Conservation (phyloP, 53 echinoderm and acorn worm genomes). For the Arbacia lixula region DNA sequence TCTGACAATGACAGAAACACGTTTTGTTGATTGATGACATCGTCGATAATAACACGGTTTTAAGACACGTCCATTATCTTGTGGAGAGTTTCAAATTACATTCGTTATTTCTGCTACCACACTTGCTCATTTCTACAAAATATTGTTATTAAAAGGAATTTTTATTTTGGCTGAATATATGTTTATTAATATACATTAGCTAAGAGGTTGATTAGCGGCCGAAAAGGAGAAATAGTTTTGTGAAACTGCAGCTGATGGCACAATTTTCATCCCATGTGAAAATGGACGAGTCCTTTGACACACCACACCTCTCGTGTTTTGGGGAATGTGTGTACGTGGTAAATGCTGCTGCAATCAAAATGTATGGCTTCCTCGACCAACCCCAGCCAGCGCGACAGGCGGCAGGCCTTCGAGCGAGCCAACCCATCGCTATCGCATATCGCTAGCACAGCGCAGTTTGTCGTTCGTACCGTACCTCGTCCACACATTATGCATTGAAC, state of each 20-base stretch:
- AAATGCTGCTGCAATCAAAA: background rate
- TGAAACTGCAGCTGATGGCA: no score
- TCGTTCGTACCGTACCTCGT: background rate
- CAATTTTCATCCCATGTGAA: background rate
- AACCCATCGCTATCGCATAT: background rate
- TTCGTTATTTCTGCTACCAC: no score
- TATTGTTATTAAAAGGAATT: background rate
- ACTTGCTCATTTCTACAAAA: no score
- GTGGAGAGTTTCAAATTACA: background rate
- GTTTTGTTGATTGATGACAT: slow-evolving; percentile 57
- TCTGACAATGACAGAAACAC: slow-evolving; percentile 55
- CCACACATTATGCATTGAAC: slow-evolving; percentile 37
- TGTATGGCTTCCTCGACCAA: slow-evolving; percentile 27
- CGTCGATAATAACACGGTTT: slow-evolving; percentile 37
- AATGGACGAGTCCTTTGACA: slow-evolving; percentile 31
- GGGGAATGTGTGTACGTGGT: slow-evolving; percentile 38
- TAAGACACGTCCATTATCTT: slow-evolving; percentile 3
- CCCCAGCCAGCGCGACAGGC: no score
- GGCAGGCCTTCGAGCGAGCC: no score
- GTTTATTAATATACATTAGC: background rate
- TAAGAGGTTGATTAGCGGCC: no score
- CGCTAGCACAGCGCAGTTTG: no score
- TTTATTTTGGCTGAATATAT: background rate
- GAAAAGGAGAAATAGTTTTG: no score
- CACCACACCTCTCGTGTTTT: slow-evolving; percentile 57